Base-by-base conservation (phyloP, 2,797 vertebrate species). In the Rachycentron canadum region DNA sequence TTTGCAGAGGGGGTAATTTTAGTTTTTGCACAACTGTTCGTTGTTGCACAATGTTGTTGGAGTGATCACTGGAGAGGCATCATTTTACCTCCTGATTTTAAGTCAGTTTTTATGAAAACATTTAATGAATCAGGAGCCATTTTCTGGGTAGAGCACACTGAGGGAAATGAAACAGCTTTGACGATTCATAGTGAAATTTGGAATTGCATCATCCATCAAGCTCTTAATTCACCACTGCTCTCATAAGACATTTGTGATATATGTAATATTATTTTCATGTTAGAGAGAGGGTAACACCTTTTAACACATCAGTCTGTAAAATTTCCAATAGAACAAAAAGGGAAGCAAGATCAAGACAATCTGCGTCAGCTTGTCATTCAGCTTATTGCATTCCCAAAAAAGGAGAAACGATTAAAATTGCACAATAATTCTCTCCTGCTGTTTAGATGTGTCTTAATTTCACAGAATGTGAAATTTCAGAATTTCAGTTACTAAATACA, bases 341-440 rank as follows among this genome's bases (percentile, higher is more conserved):
- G 32, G 41, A 77, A 87, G 58, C 92, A 86, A 82, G 90, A 89
- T 72, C 73, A 2, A 69, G 25, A 25, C 17, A 10, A 36, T 84
- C 73, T 89, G 90, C 91, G 82, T 86, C 83, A 71, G 82, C 91
- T 85, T 90, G 89, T 90, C 79, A n/a, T 16, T 40, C 56, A 69
- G 49, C 53, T 60, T 45, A 71, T 61, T 28, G 32, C 80, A 90
- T 88, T 89, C 89, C 82, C 72, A 58, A 40, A 50, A 71, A 69
- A 73, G 68, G 0, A 69, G 55, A 71, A 67, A 72, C 55, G 32
- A 32, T 23, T 49, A 36, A 73, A 41, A 36, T 36, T 60, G 55
- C 28, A 25, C 72, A 75, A 30, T 13, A 28, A 61, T 52, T 61
- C 55, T 47, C 5, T 52, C 62, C 8, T 78, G 53, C 36, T 72